These are phyloP conservation scores for Drosophila rubida DNA, from an alignment of 2,888 invertebrate species.

Conservation along the genomic window DNA sequence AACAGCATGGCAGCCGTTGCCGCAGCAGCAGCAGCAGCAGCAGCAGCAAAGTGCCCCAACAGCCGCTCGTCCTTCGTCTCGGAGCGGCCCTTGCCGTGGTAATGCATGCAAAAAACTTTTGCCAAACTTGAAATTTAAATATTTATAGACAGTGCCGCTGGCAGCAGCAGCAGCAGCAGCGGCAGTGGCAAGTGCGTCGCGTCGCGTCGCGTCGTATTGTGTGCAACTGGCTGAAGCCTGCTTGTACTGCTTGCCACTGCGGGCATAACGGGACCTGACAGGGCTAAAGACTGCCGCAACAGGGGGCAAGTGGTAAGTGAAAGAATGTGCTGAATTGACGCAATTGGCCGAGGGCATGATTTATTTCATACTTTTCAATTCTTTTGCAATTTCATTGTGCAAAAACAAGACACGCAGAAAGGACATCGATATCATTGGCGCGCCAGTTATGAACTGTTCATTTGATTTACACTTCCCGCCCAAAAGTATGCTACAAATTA, in stretches of 20 bases:
- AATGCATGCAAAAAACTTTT: slow-evolving; percentile 81
- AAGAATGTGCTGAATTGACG: slow-evolving; percentile 80
- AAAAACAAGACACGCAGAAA: slow-evolving; percentile 3
- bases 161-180: slow-evolving; percentile 31
- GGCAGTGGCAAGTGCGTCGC: slow-evolving; percentile 54
- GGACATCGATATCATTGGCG: slow-evolving; percentile 51
- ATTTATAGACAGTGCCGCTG: slow-evolving; percentile 80
- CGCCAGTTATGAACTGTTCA: slow-evolving; percentile 41
- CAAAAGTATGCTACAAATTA: neutral
- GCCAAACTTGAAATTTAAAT: slow-evolving; percentile 80
- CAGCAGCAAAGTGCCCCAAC: slow-evolving; percentile 51
- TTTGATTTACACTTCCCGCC: slow-evolving; percentile 10
- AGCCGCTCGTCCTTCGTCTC: neutral
- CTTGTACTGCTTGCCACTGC: neutral
- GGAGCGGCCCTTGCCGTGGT: slow-evolving; percentile 48
- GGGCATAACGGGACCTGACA: slow-evolving; percentile 5
- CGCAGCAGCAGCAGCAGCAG: slow-evolving; percentile 42
- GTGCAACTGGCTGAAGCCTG: slow-evolving; percentile 12
- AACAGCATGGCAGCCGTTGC: slow-evolving; percentile 52
- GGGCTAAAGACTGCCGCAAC: neutral
- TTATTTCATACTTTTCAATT: slow-evolving; percentile 74
- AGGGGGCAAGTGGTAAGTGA: slow-evolving; percentile 18
- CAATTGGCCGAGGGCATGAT: slow-evolving; percentile 84
- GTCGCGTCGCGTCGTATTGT: slow-evolving; percentile 25
- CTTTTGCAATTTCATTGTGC: slow-evolving; percentile 15